Conservation (phyloP, 2,113 vertebrate genomes). For the Vidua macroura region DNA sequence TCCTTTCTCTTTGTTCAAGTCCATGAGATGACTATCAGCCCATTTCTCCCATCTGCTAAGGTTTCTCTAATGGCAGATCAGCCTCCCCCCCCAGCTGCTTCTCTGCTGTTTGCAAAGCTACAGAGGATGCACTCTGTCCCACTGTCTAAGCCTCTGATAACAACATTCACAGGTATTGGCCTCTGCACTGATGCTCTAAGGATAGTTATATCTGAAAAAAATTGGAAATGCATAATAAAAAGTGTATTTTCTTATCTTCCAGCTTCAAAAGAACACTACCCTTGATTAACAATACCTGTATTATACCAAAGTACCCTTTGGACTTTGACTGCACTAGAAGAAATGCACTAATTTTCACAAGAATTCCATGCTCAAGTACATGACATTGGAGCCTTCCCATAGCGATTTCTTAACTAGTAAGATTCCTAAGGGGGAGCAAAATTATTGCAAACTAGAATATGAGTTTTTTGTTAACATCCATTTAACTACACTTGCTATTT, state of each 20-base stretch:
- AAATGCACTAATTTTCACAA: background rate
- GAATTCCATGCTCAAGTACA: background rate
- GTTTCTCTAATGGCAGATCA: background rate
- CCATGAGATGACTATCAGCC: background rate
- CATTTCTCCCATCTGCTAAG: background rate
- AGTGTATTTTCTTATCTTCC: background rate
- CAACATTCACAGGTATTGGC: fast-evolving
- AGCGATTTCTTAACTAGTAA: background rate
- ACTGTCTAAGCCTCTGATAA: background rate
- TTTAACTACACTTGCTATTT: background rate
- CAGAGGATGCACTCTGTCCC: background rate
- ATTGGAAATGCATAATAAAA: background rate
- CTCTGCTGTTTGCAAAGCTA: background rate
- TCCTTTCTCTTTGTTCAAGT: background rate
- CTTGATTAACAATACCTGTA: background rate
- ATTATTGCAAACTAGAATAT: background rate
- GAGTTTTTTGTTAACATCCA: background rate
- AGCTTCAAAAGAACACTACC: background rate
- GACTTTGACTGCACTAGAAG: background rate
- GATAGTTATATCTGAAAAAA: background rate
- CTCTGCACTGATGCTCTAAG: background rate
- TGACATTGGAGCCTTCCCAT: background rate
- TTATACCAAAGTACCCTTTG: background rate
- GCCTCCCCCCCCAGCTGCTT: background rate
- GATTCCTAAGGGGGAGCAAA: background rate